Evolutionary conservation across 2,888 invertebrate genomes (phyloP), one percentile per base, ranked within the genome.

Genomic region (Orthosia cruda): DNA sequence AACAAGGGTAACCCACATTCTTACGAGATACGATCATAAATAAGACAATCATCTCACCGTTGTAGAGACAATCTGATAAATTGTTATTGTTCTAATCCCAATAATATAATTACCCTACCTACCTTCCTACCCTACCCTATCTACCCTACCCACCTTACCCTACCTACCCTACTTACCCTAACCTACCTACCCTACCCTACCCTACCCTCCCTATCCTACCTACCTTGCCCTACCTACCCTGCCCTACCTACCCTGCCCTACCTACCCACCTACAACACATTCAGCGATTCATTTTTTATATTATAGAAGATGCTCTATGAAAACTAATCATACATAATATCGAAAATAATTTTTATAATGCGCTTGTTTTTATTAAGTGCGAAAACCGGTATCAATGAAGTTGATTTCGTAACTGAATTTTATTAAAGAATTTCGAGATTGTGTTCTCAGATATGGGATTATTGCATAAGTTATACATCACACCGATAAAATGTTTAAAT

Each of bases 1-100:
- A 91, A 93, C 94, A 92, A 92, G 92, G 91, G 92, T 93, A 94
- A 91, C 94, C 93, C 89, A 93, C 92, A 94, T 95, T 94, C 93
- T 91, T 91, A 70, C 71, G 80, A 89, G 95, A 95, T 95, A 93
- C 90, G 86, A 95, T 95, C 94, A 88, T 93, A 93, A 94, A 93
- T 94, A 94, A 92, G 89, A 87, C 89, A 91, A 89, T 84, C 87
- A 87, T 86, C 86, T 87, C 89, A 87, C 87, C 88, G 88, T 85
- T 89, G 86, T 87, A 87, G 83, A 90, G 89, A 91, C 89, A 90
- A 89, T 89, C 89, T 89, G 90, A 92, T 93, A 89, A 89, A 85
- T 89, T 92, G 93, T 92, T 90, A 91, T 92, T 90, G 88, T 87
- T 84, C 88, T 91, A 89, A 88, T 89, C 84, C 64, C 73, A 75